Conservation (phyloP, 2,888 invertebrate genomes). For the Meteorus colon region DNA sequence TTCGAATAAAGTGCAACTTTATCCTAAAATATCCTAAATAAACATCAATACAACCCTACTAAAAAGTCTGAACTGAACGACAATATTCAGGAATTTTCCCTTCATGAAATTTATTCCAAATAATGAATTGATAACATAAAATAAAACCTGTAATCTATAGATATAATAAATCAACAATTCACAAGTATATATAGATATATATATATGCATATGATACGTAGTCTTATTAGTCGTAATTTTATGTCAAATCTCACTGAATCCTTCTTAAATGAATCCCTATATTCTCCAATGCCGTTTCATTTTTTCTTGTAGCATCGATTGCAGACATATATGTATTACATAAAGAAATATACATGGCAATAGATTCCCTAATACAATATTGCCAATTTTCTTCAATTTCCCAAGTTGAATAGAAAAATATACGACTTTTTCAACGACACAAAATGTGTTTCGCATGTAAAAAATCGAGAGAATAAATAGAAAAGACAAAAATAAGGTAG, state of each 20-base stretch:
- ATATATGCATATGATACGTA: background rate
- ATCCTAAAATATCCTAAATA: too few species aligned
- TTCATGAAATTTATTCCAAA: too few species aligned
- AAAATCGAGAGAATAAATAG: background rate
- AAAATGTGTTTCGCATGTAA: background rate
- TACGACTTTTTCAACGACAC: background rate
- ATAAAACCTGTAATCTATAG: too few species aligned
- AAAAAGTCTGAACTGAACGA: too few species aligned
- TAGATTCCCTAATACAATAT: conserved; percentile 57
- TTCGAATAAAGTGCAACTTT: too few species aligned
- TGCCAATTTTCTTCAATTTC: conserved; percentile 54
- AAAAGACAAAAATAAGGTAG: too few species aligned
- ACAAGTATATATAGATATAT: background rate
- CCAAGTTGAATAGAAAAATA: conserved; percentile 7
- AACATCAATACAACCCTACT: too few species aligned
- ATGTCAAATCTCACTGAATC: conserved; percentile 6
- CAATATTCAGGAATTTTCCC: too few species aligned
- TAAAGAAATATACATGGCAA: conserved; percentile 47
- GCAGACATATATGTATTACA: conserved; percentile 40
- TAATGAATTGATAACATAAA: too few species aligned
- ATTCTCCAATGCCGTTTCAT: conserved; percentile 58
- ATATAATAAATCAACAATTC: too few species aligned
- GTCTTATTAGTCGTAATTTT: background rate
- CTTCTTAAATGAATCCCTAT: conserved; percentile 37
- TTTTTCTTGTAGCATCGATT: conserved; percentile 47